phyloP scores from a whole-genome alignment of 1,140 invertebrate species.

The Leptoteleia sp. region DNA sequence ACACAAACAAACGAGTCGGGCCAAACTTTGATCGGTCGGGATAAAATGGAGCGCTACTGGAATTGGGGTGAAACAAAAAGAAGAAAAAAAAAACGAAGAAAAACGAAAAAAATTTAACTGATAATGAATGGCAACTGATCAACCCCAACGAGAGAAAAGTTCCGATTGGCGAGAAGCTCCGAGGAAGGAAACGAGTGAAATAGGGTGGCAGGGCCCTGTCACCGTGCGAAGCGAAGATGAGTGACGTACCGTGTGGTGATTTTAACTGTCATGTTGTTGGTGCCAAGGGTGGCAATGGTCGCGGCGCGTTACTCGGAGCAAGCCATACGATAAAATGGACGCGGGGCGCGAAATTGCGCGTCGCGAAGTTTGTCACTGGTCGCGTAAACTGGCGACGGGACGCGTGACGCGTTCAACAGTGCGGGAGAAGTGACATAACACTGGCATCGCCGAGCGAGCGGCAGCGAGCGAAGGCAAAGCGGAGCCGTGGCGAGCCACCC shows the following conservation, averaged over 20 bases:
- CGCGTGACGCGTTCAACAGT: conserved; percentile 63
- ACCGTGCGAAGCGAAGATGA: neutral
- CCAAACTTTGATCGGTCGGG: neutral
- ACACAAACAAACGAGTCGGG: neutral
- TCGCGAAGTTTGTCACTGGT: conserved; percentile 30
- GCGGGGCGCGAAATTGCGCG: conserved; percentile 27
- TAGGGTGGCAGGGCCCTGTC: neutral
- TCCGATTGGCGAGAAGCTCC: too few relatives aligned
- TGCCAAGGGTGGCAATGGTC: conserved; percentile 27
- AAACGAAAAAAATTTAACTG: too few relatives aligned
- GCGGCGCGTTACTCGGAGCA: conserved; percentile 15
- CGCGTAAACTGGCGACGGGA: conserved; percentile 27
- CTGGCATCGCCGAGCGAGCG: conserved; percentile 67
- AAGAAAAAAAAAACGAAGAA: too few relatives aligned
- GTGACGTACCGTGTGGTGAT: conserved; percentile 74
- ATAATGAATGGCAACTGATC: too few relatives aligned
- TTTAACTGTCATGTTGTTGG: conserved; percentile 76
- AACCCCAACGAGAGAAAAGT: too few relatives aligned
- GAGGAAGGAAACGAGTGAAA: too few relatives aligned
- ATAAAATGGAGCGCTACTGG: neutral
- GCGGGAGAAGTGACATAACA: conserved; percentile 71
- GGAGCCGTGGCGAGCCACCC: conserved; percentile 70
- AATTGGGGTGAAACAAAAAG: too few relatives aligned
- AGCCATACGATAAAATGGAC: conserved; percentile 43
- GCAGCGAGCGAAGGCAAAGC: conserved; percentile 57